Percentiles rank a stretch among this genome's conserved stretches.
Conservation (phyloP, 2,888 invertebrate genomes). For the Drosophila lutescens region DNA sequence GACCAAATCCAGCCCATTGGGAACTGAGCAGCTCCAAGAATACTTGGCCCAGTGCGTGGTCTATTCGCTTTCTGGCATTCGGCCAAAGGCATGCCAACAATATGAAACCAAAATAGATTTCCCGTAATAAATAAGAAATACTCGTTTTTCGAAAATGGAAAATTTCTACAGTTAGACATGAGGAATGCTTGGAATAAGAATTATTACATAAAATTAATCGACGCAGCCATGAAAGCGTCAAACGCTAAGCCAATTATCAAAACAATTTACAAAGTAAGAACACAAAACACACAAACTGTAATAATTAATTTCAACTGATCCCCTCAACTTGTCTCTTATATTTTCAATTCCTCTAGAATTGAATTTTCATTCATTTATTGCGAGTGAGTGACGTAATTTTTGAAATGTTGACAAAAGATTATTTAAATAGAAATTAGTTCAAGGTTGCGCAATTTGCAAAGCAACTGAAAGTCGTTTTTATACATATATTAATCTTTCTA, state of each 20-base stretch:
- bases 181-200: slow-evolving; percentile 37
- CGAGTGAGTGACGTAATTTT: slow-evolving; percentile 61
- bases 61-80: slow-evolving; percentile 49
- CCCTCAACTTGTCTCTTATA: slow-evolving; percentile 7
- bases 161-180: slow-evolving; percentile 49
- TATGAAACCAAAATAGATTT: slow-evolving; percentile 64
- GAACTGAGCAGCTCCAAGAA: slow-evolving; percentile 25
- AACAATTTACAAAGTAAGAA: slow-evolving; percentile 51
- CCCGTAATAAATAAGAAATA: slow-evolving; percentile 58
- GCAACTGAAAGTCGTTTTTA: slow-evolving; percentile 39
- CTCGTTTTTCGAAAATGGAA: slow-evolving; percentile 56
- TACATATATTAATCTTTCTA: slow-evolving; percentile 21
- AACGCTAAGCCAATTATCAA: slow-evolving; percentile 47
- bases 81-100: slow-evolving; percentile 64
- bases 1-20: slow-evolving; percentile 8
- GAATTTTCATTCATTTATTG: slow-evolving; percentile 35
- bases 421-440: slow-evolving; percentile 78
- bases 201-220: slow-evolving; percentile 62
- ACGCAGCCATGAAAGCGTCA: slow-evolving; percentile 36
- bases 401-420: slow-evolving; percentile 56
- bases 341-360: slow-evolving; percentile 12
- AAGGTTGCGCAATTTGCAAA: slow-evolving; percentile 72
- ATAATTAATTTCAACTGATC: slow-evolving; percentile 28
- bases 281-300: slow-evolving; percentile 7
- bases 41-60: slow-evolving; percentile 61